phyloP scores from a whole-genome alignment of 2,888 invertebrate species.

The Polylopha cassiicola region DNA sequence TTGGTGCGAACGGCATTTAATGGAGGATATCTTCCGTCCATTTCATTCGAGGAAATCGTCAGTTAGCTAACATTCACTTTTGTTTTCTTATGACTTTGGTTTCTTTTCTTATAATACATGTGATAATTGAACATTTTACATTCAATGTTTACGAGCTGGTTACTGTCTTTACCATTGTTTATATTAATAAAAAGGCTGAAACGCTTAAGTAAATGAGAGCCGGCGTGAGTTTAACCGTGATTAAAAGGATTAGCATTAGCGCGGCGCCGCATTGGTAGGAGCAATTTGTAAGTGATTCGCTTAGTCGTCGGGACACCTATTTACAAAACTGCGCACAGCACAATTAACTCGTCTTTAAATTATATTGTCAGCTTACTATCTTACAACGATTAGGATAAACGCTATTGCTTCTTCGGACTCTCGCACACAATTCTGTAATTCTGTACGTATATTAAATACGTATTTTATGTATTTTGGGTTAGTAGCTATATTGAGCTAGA shows the following conservation, averaged over 20 bases:
- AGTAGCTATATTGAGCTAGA: too few relatives aligned
- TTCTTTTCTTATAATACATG: too few relatives aligned
- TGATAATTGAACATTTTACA: conserved; percentile 7
- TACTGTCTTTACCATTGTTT: conserved; percentile 1
- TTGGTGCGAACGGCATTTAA: conserved; percentile 40
- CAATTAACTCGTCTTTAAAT: conserved; percentile 6
- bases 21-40: conserved; percentile 40
- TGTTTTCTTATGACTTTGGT: conserved; percentile 35
- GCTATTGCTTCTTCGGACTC: too few relatives aligned
- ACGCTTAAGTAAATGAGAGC: conserved; percentile 7
- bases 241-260: conserved; percentile 31
- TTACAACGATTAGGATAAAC: background rate
- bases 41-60: conserved; percentile 29
- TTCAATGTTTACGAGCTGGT: too few relatives aligned
- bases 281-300: conserved; percentile 35
- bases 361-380: background rate
- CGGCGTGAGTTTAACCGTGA: conserved; percentile 23
- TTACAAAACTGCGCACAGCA: conserved; percentile 8
- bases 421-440: too few relatives aligned
- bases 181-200: conserved; percentile 8
- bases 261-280: conserved; percentile 24
- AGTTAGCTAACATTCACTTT: conserved; percentile 32
- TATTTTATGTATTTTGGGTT: too few relatives aligned
- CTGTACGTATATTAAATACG: too few relatives aligned
- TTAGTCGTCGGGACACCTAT: conserved; percentile 20